Evolutionary conservation across 2,888 invertebrate species (phyloP), one percentile per base, ranked within the genome.

Genomic region (Apodemia mormo): DNA sequence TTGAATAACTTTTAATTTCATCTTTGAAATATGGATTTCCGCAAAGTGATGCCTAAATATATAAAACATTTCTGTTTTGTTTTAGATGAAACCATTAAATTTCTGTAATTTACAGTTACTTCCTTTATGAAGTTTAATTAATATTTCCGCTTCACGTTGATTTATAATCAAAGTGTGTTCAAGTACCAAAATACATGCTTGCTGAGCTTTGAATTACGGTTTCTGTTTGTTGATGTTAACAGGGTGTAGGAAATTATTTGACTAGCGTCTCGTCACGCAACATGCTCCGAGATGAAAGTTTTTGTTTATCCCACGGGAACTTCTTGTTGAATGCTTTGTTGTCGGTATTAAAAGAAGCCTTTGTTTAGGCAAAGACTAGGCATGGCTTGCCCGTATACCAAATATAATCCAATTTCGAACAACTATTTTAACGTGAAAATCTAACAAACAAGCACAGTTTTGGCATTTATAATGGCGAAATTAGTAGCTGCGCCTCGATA

Each of bases 101-200:
- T 6, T 2, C 61, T 30, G 61, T 58, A 30, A 61, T 61, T 61
- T 33, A 61, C 61, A 61, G 33, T 61, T 61, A 58, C 30, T 58
- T 58, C 61, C 61, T 33, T 14, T 61, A 6, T 61, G 30, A 33
- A 61, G 30, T 30, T 61, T 33, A 61, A 61, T 61, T 61, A 61
- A 61, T 61, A 61, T 61, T 61, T 61, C 61, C 61, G 61, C 61
- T 14, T 33, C 30, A 30, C 61, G 33, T 14, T 61, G 61, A 61
- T 61, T 61, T 61, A 30, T 33, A 30, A 61, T 61, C 61, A 33
- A 30, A 30, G 61, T 61, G 61, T 30, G 30, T 61, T 61, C 9
- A 30, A 56, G 29, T 56, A 52, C 52, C 52, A 52, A 54, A 54
- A 54, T 22, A 54, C 54, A 54, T 22, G 22, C 6, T 54, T 54